phyloP scores from a whole-genome alignment of 1,140 invertebrate genomes.

The Theocolax elegans region DNA sequence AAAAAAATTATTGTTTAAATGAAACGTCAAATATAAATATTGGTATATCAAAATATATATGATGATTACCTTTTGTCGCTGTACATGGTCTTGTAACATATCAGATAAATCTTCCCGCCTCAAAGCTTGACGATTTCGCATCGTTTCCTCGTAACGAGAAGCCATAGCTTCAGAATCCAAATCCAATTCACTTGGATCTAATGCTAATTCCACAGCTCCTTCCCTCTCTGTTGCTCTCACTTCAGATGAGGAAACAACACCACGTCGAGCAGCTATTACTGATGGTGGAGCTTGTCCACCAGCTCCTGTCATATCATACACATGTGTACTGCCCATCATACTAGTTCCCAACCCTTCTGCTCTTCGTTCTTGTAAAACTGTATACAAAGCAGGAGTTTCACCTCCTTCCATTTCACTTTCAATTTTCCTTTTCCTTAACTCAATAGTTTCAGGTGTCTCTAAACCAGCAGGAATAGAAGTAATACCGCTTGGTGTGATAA shows the following conservation, averaged over 20 bases:
- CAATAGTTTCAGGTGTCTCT: constrained; percentile 98
- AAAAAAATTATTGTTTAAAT: too few species aligned
- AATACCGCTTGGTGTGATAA: constrained; percentile 95
- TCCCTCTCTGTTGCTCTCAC: constrained; percentile 67
- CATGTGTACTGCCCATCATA: constrained; percentile 99
- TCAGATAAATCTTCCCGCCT: constrained; percentile 96
- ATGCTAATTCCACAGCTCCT: constrained; percentile 89
- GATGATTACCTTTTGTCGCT: constrained; percentile 83
- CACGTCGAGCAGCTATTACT: constrained; percentile 65
- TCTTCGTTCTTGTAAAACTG: constrained; percentile 94
- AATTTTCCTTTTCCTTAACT: constrained; percentile 96
- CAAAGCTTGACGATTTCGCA: constrained; percentile 89
- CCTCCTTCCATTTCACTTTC: constrained; percentile 96
- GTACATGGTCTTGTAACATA: constrained; percentile 98
- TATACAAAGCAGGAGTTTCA: constrained; percentile 91
- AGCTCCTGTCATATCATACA: constrained; percentile 88
- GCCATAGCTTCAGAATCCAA: constrained; percentile 96
- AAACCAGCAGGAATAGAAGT: constrained; percentile 94
- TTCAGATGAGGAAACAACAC: constrained; percentile 56
- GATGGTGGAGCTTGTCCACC: constrained; percentile 70
- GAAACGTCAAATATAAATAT: too few species aligned
- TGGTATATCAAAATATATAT: too few species aligned
- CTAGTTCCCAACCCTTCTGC: constrained; percentile 88
- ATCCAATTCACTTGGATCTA: constrained; percentile 98
- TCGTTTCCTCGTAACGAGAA: constrained; percentile 95